These are phyloP conservation scores for Campylomormyrus tamandua DNA, from an alignment of 2,113 vertebrate genomes.

Conservation along the genomic window DNA sequence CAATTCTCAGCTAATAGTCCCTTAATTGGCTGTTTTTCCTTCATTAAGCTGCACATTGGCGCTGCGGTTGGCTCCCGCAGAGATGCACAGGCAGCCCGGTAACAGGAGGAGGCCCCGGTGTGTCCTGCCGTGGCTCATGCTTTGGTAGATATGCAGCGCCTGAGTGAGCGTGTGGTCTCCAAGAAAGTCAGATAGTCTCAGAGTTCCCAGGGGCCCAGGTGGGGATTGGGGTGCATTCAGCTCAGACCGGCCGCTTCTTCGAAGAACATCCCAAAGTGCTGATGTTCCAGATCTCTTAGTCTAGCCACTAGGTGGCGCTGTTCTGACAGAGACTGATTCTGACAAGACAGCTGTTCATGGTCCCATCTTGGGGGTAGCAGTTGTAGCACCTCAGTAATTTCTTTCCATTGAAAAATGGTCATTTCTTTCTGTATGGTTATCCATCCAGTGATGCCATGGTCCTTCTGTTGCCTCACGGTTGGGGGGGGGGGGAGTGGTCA, in stretches of 20 bases:
- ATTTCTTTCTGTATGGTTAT: background rate
- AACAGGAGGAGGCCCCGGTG: background rate
- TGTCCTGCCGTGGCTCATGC: background rate
- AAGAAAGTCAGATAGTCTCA: background rate
- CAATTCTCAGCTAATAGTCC: background rate
- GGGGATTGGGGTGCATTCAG: background rate
- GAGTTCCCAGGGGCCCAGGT: background rate
- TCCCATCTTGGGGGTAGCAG: background rate
- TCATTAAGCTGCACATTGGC: background rate
- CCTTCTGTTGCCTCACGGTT: background rate
- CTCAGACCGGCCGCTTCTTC: background rate
- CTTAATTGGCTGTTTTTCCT: background rate
- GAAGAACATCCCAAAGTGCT: background rate
- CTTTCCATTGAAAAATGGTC: background rate
- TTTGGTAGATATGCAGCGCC: background rate
- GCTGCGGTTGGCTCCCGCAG: background rate
- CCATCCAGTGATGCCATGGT: background rate
- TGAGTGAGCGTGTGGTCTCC: background rate
- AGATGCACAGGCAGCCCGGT: background rate
- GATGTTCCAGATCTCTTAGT: background rate
- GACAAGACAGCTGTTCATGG: background rate
- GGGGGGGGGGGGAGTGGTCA: background rate
- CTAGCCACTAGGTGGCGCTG: background rate
- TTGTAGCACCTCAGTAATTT: background rate
- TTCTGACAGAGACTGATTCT: background rate